Conservation (phyloP, 2,797 vertebrate species). For the Bovichtus variegatus region DNA sequence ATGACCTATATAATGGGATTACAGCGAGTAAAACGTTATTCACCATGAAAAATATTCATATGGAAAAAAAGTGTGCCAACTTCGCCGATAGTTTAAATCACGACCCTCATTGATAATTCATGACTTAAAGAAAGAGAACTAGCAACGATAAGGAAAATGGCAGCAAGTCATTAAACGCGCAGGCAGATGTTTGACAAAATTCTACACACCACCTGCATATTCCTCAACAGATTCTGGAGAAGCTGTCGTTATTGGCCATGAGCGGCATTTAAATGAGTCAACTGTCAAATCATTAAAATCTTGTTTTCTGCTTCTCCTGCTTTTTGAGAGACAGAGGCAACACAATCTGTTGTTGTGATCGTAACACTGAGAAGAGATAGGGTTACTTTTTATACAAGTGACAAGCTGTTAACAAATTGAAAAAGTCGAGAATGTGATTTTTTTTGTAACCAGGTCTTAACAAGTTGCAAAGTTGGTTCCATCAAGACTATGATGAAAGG, state of each 20-base stretch:
- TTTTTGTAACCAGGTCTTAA: not conserved
- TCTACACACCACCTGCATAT: slow-evolving; percentile 34
- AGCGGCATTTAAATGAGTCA: slow-evolving; percentile 60
- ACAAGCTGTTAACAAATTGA: slow-evolving; percentile 44
- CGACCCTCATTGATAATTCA: slow-evolving; percentile 10
- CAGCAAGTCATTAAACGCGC: not conserved
- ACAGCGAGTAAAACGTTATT: not conserved
- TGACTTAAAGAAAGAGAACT: slow-evolving; percentile 15
- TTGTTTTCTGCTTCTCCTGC: slow-evolving; percentile 35
- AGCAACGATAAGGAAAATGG: not conserved
- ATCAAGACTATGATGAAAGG: not conserved
- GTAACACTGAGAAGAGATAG: slow-evolving; percentile 10
- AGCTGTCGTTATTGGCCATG: slow-evolving; percentile 15
- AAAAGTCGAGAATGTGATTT: slow-evolving; percentile 1
- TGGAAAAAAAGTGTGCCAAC: not conserved
- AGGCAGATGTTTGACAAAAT: slow-evolving; percentile 45
- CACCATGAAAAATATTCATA: slow-evolving; percentile 7
- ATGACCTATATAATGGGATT: not conserved
- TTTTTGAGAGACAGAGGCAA: slow-evolving; percentile 47
- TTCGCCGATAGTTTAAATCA: not conserved
- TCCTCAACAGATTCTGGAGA: slow-evolving; percentile 20
- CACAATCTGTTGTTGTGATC: slow-evolving; percentile 63
- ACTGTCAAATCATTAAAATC: slow-evolving; percentile 68
- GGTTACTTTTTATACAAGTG: slow-evolving; percentile 24
- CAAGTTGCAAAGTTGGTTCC: not conserved